These are phyloP conservation scores for Thymelicus acteon DNA, from an alignment of 2,888 invertebrate species.

Conservation along the genomic window DNA sequence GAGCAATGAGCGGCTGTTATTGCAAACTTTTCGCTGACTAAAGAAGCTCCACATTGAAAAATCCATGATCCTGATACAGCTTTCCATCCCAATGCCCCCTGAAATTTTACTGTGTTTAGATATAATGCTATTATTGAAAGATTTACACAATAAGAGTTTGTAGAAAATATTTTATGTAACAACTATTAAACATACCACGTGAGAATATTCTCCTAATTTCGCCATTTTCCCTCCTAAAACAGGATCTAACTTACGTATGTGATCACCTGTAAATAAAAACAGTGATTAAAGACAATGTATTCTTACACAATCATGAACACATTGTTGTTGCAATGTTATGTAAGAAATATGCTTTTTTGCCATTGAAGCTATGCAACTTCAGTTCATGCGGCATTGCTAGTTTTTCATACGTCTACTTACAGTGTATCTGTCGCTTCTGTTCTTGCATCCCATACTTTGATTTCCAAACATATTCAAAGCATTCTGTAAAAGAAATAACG, in stretches of 20 bases:
- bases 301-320: too few species aligned
- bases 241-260: background rate
- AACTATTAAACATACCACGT: background rate
- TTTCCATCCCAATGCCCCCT: conserved; percentile 61
- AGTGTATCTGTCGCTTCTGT: background rate
- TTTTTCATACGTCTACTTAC: conserved; percentile 2
- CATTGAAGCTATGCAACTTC: background rate
- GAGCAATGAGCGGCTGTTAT: conserved; percentile 88
- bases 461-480: conserved; percentile 23
- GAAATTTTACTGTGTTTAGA: background rate
- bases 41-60: conserved; percentile 85
- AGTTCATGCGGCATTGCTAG: background rate
- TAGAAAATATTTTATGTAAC: too few species aligned
- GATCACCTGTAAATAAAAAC: background rate
- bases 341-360: too few species aligned
- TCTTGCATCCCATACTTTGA: conserved; percentile 7
- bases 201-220: background rate
- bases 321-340: too few species aligned
- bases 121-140: background rate
- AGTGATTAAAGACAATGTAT: background rate
- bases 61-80: conserved; percentile 49
- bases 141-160: background rate
- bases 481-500: conserved; percentile 2
- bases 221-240: conserved; percentile 4
- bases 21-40: conserved; percentile 85